Percentiles rank a stretch among this genome's conserved stretches.
Conservation (phyloP, 2,888 invertebrate genomes). For the Atrina japonica region DNA sequence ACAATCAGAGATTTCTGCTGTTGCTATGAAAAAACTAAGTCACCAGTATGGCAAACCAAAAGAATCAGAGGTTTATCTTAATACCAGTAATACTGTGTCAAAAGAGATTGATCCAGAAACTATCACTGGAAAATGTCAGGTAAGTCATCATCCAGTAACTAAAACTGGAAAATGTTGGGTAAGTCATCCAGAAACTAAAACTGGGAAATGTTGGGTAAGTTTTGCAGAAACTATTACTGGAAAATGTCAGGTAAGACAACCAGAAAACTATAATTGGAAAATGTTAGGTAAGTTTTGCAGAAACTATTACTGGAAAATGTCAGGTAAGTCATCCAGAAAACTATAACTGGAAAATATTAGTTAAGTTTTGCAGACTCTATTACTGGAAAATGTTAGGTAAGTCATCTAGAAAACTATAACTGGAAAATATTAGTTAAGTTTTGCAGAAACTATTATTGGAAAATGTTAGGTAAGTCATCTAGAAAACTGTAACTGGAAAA, state of each 20-base stretch:
- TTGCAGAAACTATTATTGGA: too few species aligned
- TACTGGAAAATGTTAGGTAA: too few species aligned
- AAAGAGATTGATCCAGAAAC: constrained; percentile 69
- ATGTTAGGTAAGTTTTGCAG: too few species aligned
- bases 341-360: too few species aligned
- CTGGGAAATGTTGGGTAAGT: too few species aligned
- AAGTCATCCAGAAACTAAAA: too few species aligned
- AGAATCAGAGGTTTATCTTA: constrained; percentile 69
- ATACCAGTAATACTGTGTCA: constrained; percentile 58
- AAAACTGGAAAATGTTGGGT: too few species aligned
- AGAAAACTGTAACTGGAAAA: constrained; percentile 68
- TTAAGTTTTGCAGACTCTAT: too few species aligned
- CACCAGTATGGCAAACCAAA: constrained; percentile 27
- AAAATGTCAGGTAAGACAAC: constrained; percentile 70
- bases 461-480: too few species aligned
- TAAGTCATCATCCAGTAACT: too few species aligned
- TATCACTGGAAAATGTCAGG: constrained; percentile 73
- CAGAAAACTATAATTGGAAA: too few species aligned
- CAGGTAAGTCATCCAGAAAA: constrained; percentile 61
- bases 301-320: constrained; percentile 72
- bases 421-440: constrained; percentile 70
- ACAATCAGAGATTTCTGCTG: constrained; percentile 50
- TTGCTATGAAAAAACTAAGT: constrained; percentile 39
- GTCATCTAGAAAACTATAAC: constrained; percentile 70
- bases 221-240: constrained; percentile 70